phyloP scores from a whole-genome alignment of 2,113 vertebrate genomes.

The Silurus glanis region DNA sequence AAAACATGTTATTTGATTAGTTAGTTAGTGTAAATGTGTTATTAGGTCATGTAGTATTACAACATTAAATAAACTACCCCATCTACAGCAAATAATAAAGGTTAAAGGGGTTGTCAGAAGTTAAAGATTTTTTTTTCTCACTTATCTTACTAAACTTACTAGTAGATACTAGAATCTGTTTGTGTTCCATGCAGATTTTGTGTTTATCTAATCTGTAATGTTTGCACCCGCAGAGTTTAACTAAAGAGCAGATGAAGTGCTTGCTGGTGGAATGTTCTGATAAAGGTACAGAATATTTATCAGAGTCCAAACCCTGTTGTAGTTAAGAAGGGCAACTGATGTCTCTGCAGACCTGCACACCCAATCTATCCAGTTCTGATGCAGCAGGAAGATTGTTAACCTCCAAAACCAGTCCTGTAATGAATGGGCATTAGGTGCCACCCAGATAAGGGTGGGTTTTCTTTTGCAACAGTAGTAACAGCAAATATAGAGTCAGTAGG shows the following conservation, averaged over 20 bases:
- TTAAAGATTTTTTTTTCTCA: background rate
- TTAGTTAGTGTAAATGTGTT: background rate
- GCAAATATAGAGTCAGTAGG: background rate
- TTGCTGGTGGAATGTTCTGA: conserved; percentile 67
- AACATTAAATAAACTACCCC: background rate
- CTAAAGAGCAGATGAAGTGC: conserved; percentile 63
- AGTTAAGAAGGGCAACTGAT: background rate
- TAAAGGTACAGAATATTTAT: conserved; percentile 16
- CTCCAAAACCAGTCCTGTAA: background rate
- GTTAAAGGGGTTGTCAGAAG: background rate
- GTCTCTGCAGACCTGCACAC: conserved; percentile 23
- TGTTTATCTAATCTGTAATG: conserved; percentile 9
- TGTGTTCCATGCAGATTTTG: background rate
- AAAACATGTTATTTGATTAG: no score
- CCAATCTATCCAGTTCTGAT: conserved; percentile 43
- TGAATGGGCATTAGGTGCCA: no score
- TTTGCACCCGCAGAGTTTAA: conserved; percentile 59
- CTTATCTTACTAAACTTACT: no score
- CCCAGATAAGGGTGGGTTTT: no score
- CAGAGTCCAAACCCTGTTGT: background rate
- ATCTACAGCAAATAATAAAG: background rate
- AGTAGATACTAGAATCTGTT: no score
- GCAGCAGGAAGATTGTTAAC: conserved; percentile 36
- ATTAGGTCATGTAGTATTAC: conserved; percentile 5
- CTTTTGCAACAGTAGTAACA: background rate